Evolutionary conservation across 2,113 vertebrate genomes (phyloP), one percentile per base, ranked within the genome.

Genomic region (Aspiorhynchus laticeps): DNA sequence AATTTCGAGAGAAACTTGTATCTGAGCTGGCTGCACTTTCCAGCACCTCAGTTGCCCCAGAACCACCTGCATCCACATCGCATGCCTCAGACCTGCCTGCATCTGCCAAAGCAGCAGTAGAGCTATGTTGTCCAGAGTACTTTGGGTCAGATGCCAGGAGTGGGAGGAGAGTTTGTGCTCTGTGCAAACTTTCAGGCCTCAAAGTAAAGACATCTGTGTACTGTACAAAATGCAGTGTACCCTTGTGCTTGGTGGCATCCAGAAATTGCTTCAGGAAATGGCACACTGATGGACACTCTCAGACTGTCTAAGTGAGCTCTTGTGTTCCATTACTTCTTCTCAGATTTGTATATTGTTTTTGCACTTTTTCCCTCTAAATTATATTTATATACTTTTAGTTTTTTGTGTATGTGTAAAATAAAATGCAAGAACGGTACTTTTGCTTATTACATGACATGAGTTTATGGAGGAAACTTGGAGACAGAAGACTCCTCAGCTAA

Each of bases 241-340:
- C 33, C 9, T 5, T 73, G 33, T 73, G 69, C 31, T 73, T 65
- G 63, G 69, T 73, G 31, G 17, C 61, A 28, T 28, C 61, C 14
- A 65, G n/a, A 65, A 65, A 65, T 26, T 28, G 63, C 6, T 71
- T 71, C 2, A 71, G 48, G 5, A 51, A 71, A 36, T 71, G 67
- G 67, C 69, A 73, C 69, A 38, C 28, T 73, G 69, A 73, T 36
- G 14, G 69, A 73, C 69, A 73, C 69, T 63, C 61, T n/a, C n/a
- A n/a, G n/a, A n/a, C n/a, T n/a, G n/a, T n/a, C n/a, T n/a, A n/a
- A n/a, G n/a, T n/a, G n/a, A n/a, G n/a, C n/a, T n/a, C n/a, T n/a
- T n/a, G n/a, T n/a, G n/a, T n/a, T n/a, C n/a, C n/a, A n/a, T n/a
- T n/a, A n/a, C n/a, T n/a, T n/a, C n/a, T n/a, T n/a, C n/a, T n/a